Conservation (phyloP, 2,888 invertebrate species). For the Microctonus aethiopoides region DNA sequence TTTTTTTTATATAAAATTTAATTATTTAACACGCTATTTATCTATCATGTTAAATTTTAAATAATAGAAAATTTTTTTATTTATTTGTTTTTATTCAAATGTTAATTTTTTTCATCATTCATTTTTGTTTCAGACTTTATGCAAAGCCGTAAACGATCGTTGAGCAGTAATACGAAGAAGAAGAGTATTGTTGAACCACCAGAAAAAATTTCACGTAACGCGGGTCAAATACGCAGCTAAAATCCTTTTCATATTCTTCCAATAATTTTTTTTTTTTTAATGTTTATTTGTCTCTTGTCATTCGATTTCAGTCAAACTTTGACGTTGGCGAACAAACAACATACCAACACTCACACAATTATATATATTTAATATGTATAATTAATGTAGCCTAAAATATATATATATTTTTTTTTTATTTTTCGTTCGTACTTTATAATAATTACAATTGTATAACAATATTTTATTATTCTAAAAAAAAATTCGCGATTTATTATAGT, state of each 20-base stretch:
- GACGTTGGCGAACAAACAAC: constrained; percentile 4
- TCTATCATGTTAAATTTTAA: no score
- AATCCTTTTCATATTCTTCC: constrained; percentile 40
- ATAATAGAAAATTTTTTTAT: background rate
- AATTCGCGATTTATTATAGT: background rate
- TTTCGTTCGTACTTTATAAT: constrained; percentile 15
- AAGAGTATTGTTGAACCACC: constrained; percentile 64
- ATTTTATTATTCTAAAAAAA: constrained; percentile 1
- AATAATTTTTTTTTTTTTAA: constrained; percentile 29
- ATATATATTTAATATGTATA: background rate
- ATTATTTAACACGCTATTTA: no score
- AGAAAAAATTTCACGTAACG: constrained; percentile 66
- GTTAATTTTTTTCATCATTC: background rate
- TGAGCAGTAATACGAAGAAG: constrained; percentile 69
- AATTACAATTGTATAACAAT: background rate
- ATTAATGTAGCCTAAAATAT: background rate
- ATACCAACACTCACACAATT: background rate
- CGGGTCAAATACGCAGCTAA: constrained; percentile 66
- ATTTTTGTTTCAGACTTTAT: constrained; percentile 73
- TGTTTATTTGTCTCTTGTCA: constrained; percentile 1
- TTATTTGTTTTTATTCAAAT: background rate
- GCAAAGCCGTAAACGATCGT: constrained; percentile 74
- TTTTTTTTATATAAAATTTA: no score
- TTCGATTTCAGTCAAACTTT: background rate
- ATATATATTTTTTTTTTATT: background rate